Conservation (phyloP, 1,140 invertebrate species). For the Proctacanthus coquilletti region DNA sequence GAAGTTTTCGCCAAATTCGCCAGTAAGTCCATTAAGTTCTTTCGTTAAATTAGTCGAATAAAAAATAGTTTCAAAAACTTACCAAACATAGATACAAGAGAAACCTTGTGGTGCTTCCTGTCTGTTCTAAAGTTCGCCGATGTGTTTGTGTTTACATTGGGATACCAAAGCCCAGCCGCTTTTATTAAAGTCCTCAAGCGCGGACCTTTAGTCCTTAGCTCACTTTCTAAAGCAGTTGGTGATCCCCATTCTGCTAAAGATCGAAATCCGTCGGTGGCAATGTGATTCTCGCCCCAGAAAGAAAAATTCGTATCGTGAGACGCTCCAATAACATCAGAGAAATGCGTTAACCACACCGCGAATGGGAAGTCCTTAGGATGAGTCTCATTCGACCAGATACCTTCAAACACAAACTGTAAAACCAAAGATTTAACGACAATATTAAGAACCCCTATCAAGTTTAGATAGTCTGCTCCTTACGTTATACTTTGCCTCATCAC, state of each 20-base stretch:
- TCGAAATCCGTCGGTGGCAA: constrained; percentile 82
- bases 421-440: neutral
- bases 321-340: constrained; percentile 95
- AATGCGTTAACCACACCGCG: constrained; percentile 81
- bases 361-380: constrained; percentile 96
- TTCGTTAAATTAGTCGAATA: neutral
- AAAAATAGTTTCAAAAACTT: too few species aligned
- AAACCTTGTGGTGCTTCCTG: constrained; percentile 74
- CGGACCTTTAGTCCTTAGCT: constrained; percentile 66
- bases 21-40: constrained; percentile 1
- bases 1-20: too few species aligned
- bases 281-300: constrained; percentile 87
- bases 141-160: constrained; percentile 77
- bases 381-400: constrained; percentile 88
- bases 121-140: constrained; percentile 76
- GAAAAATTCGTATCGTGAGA: constrained; percentile 80
- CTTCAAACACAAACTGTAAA: constrained; percentile 80
- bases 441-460: neutral
- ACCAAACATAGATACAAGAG: constrained; percentile 86
- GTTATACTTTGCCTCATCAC: constrained; percentile 81
- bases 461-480: constrained; percentile 34
- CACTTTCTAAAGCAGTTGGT: constrained; percentile 75
- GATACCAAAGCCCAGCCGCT: constrained; percentile 85
- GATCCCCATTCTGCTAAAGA: constrained; percentile 55
- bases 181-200: constrained; percentile 87